Conservation (phyloP, 2,888 invertebrate species). For the Macrophya annulata region DNA sequence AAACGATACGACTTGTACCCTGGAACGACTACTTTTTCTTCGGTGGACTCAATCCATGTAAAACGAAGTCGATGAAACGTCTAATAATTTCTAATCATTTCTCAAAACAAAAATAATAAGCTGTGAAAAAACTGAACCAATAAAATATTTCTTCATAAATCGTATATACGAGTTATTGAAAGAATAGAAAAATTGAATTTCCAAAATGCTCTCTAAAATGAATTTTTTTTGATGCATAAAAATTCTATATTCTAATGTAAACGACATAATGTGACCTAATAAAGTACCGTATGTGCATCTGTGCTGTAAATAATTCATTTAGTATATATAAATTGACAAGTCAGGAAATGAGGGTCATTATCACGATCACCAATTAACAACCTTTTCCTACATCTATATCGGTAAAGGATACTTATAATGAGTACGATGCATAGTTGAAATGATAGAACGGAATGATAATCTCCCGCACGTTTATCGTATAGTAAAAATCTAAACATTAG, state of each 20-base stretch:
- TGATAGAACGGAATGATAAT: not conserved
- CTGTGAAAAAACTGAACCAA: too few relatives aligned
- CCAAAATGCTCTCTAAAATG: too few relatives aligned
- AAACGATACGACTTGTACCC: too few relatives aligned
- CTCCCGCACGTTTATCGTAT: not conserved
- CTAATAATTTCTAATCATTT: too few relatives aligned
- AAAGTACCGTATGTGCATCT: not conserved
- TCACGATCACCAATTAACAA: constrained; percentile 13
- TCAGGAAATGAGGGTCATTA: not conserved
- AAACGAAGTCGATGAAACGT: too few relatives aligned
- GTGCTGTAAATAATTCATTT: not conserved
- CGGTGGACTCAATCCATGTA: too few relatives aligned
- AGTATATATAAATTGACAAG: not conserved
- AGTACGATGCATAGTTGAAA: not conserved
- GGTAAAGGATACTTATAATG: not conserved
- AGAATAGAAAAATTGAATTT: too few relatives aligned
- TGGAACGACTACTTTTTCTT: too few relatives aligned
- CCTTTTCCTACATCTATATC: not conserved
- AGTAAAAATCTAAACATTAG: not conserved
- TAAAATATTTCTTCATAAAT: too few relatives aligned
- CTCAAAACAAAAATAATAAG: too few relatives aligned
- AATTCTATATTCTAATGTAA: not conserved
- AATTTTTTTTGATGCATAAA: too few relatives aligned
- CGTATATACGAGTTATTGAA: too few relatives aligned
- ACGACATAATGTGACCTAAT: not conserved